These are phyloP conservation scores for Caerostris extrusa DNA, from an alignment of 1,140 invertebrate species.

Conservation along the genomic window DNA sequence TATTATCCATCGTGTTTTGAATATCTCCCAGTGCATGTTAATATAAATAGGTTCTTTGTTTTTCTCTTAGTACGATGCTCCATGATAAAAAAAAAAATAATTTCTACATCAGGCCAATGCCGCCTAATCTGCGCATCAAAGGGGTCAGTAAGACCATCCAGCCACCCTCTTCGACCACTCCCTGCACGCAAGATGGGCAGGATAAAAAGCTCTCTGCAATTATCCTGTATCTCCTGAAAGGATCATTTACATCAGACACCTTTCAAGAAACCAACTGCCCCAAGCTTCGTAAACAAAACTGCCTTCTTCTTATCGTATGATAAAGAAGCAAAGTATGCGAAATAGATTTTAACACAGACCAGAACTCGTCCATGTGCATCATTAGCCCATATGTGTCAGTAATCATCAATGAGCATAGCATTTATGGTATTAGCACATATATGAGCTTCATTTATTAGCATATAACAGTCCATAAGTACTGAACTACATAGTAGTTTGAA, in stretches of 20 bases:
- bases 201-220: no score
- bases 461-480: no score
- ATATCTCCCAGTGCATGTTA: neutral
- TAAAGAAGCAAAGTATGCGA: no score
- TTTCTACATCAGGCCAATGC: neutral
- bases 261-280: neutral
- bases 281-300: neutral
- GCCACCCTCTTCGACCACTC: neutral
- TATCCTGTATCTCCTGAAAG: neutral
- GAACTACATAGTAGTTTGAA: no score
- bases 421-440: no score
- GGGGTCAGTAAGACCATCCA: neutral
- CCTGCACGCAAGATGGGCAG: neutral
- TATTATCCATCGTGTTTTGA: neutral
- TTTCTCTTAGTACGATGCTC: neutral
- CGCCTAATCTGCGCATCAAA: neutral
- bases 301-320: no score
- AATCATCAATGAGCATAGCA: no score
- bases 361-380: no score
- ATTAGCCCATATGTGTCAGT: no score
- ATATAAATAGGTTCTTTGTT: neutral
- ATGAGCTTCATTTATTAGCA: no score
- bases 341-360: no score
- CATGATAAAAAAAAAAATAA: neutral
- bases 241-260: neutral